These are phyloP conservation scores for Pelecanoides urinatrix DNA, from an alignment of 2,113 vertebrate species.

Conservation along the genomic window DNA sequence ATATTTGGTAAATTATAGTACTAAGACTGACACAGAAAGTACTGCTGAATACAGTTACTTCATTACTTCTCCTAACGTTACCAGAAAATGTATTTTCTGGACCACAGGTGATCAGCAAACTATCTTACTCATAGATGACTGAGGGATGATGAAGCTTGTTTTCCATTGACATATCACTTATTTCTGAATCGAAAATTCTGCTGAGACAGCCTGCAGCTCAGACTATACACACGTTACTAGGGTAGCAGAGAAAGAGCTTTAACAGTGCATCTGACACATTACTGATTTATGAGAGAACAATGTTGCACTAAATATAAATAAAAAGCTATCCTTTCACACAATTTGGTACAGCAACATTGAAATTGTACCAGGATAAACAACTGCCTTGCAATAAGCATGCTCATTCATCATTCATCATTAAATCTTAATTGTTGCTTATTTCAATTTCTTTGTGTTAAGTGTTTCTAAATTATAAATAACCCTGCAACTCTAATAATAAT, in stretches of 20 bases:
- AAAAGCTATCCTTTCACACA: slow-evolving; percentile 17
- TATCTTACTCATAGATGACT: not conserved
- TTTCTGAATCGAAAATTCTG: slow-evolving; percentile 18
- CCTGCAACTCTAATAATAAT: slow-evolving; percentile 9
- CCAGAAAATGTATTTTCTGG: not conserved
- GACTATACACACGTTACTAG: not conserved
- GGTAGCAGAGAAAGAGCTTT: not conserved
- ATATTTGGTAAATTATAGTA: not conserved
- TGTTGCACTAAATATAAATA: not conserved
- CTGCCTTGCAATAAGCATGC: not conserved
- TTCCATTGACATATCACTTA: not conserved
- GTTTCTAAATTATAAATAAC: slow-evolving; percentile 64
- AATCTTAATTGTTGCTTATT: slow-evolving; percentile 59
- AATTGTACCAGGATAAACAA: slow-evolving; percentile 25
- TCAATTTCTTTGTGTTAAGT: slow-evolving; percentile 43
- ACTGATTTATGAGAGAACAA: slow-evolving; percentile 33
- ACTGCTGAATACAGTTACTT: not conserved
- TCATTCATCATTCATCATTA: slow-evolving; percentile 49
- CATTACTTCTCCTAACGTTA: not conserved
- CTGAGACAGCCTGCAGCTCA: not conserved
- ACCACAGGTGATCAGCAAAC: not conserved
- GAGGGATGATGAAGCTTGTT: not conserved
- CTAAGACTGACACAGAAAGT: not conserved
- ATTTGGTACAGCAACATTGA: not conserved
- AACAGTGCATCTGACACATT: not conserved